These are phyloP conservation scores for Ceratoteleas bidentatus DNA, from an alignment of 1,140 invertebrate genomes.

Conservation along the genomic window DNA sequence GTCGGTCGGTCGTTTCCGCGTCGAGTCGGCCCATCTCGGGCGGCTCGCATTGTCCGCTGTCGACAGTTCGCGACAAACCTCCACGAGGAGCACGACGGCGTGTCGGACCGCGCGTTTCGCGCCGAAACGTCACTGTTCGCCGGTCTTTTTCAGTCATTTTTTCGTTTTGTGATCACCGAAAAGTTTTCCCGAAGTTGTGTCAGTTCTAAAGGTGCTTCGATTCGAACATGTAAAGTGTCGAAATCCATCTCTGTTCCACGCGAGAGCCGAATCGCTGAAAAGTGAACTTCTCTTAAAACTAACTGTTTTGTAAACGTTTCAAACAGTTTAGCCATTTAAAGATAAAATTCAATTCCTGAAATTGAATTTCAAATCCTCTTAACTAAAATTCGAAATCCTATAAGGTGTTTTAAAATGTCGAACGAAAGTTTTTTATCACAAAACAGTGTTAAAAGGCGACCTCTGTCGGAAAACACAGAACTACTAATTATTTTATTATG, in stretches of 20 bases:
- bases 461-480: too few relatives aligned
- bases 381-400: too few relatives aligned
- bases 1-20: conserved; percentile 74
- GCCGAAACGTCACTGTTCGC: conserved; percentile 19
- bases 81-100: conserved; percentile 61
- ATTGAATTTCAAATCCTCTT: too few relatives aligned
- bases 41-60: conserved; percentile 69
- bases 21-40: conserved; percentile 67
- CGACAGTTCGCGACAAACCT: conserved; percentile 76
- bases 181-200: background rate
- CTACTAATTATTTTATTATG: too few relatives aligned
- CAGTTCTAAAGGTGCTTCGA: conserved; percentile 19
- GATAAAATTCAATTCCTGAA: too few relatives aligned
- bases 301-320: too few relatives aligned
- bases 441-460: too few relatives aligned
- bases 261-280: too few relatives aligned
- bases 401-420: too few relatives aligned
- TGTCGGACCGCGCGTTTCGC: conserved; percentile 13
- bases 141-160: conserved; percentile 2
- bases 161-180: background rate
- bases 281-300: too few relatives aligned
- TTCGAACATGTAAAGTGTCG: conserved; percentile 36
- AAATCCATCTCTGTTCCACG: background rate
- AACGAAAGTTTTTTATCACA: too few relatives aligned
- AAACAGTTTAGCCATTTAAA: too few relatives aligned